Evolutionary conservation across 2,113 vertebrate species (phyloP), one percentile per base, ranked within the genome.

Genomic region (Epinephelus fuscoguttatus): DNA sequence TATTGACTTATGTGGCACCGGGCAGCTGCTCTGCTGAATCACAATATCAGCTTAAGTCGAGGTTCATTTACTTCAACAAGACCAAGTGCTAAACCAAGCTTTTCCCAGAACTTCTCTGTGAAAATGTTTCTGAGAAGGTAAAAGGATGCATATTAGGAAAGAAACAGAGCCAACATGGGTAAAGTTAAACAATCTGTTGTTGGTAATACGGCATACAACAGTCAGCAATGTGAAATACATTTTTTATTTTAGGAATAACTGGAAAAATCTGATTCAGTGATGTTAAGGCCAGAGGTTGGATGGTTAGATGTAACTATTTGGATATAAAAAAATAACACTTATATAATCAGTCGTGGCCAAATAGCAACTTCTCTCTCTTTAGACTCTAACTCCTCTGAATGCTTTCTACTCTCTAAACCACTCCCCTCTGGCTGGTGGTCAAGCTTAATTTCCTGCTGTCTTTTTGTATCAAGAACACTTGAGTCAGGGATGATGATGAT

Each of bases 1-100:
- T 81, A 83, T 87, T 75, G 87, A 87, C 79, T 80, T 72, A 59
- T 78, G 78, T 77, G 71, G 67, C 72, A 25, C 37, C 1, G 23
- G 30, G 52, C 67, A 81, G 74, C 63, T 21, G 49, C 71, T 74
- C 77, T 59, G 71, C 78, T 78, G 70, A 84, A 84, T 84, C 80
- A 75, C 73, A 83, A 72, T 81, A 75, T 84, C 53, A 81, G 79
- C 50, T 53, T 15, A 70, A 79, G 83, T 84, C 45, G 25, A 71
- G 62, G 50, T 81, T 78, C 57, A 84, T 89, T 91, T 73, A 69
- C 66, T 72, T 85, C 74, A 84, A 60, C 47, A 33, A 21, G 9
- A 70, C 25, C 47, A 4, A 73, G 75, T 56, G 47, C 33, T 61
- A 71, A 77, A 66, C 56, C 25, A 75, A 61, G 55, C 30, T 25